A percentile compares a stretch with the other conserved stretches of the same genome.
These are phyloP conservation scores for Tetramorium bicarinatum DNA, from an alignment of 2,888 invertebrate species.

Conservation along the genomic window DNA sequence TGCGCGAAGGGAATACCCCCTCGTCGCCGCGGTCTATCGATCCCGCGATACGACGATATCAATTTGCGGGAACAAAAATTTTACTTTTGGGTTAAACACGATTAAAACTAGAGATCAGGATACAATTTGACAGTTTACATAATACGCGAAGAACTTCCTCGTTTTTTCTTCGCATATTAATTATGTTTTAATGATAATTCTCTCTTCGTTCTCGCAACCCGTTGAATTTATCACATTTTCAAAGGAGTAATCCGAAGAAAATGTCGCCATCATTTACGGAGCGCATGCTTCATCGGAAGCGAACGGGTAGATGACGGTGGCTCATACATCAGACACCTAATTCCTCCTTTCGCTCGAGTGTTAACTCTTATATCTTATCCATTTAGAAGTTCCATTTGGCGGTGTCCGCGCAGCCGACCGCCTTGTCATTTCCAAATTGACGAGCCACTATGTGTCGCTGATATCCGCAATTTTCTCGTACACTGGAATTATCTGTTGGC, in stretches of 20 bases:
- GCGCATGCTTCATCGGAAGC: slow-evolving; percentile 60
- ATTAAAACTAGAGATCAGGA: not conserved
- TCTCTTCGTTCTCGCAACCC: not conserved
- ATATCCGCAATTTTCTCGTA: slow-evolving; percentile 58
- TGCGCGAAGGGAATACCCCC: slow-evolving; percentile 27
- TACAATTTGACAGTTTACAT: not conserved
- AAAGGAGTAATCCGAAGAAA: slow-evolving; percentile 58
- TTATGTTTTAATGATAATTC: not conserved
- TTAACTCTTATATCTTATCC: slow-evolving; percentile 82
- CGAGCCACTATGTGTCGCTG: slow-evolving; percentile 77
- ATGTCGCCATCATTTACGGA: slow-evolving; percentile 70
- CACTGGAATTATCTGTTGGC: slow-evolving; percentile 34
- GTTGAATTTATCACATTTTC: slow-evolving; percentile 63
- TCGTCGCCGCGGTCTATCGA: slow-evolving; percentile 1
- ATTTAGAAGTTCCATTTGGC: slow-evolving; percentile 82
- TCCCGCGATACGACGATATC: not conserved
- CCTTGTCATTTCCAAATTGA: slow-evolving; percentile 80
- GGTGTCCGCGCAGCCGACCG: slow-evolving; percentile 57
- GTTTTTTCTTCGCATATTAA: not conserved
- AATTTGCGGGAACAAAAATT: not conserved
- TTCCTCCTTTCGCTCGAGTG: slow-evolving; percentile 74
- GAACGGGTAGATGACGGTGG: slow-evolving; percentile 65
- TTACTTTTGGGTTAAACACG: not conserved
- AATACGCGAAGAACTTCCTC: not conserved
- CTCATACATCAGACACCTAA: slow-evolving; percentile 81